Evolutionary conservation across 2,113 vertebrate genomes (phyloP).

Genomic region (Stegostoma tigrinum): DNA sequence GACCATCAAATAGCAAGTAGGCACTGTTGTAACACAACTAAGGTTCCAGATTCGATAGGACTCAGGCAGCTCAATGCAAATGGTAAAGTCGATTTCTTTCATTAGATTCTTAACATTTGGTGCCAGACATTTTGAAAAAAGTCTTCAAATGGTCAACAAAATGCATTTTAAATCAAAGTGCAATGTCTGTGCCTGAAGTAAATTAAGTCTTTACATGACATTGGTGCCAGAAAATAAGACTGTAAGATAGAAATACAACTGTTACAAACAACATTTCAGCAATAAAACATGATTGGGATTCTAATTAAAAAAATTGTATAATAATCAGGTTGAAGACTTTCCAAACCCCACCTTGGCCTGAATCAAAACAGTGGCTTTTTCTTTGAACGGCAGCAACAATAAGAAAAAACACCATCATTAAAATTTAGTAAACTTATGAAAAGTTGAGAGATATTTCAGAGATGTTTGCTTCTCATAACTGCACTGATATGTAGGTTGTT

Average conservation of each 20-base stretch:
- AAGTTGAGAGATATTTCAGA: not conserved
- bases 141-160: not conserved
- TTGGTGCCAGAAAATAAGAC: not conserved
- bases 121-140: not conserved
- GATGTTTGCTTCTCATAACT: not conserved
- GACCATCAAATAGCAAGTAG: slow-evolving; percentile 41
- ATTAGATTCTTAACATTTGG: not conserved
- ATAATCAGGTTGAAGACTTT: not conserved
- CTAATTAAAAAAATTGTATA: not conserved
- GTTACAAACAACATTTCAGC: slow-evolving; percentile 13
- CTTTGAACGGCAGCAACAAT: not conserved
- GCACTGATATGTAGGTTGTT: not conserved
- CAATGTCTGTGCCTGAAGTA: not conserved
- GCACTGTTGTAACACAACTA: not conserved
- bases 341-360: not conserved
- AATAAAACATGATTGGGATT: not conserved
- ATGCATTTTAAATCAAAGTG: not conserved
- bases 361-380: not conserved
- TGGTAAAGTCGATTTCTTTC: not conserved
- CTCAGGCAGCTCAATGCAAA: not conserved
- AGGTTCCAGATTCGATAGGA: not conserved
- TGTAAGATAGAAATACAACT: not conserved
- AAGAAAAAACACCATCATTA: not conserved
- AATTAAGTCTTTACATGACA: not conserved
- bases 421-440: not conserved